Percentiles rank a stretch among this genome's conserved stretches.
These are phyloP conservation scores for Oreonectes daqikongensis DNA, from an alignment of 2,797 vertebrate species.

Conservation along the genomic window DNA sequence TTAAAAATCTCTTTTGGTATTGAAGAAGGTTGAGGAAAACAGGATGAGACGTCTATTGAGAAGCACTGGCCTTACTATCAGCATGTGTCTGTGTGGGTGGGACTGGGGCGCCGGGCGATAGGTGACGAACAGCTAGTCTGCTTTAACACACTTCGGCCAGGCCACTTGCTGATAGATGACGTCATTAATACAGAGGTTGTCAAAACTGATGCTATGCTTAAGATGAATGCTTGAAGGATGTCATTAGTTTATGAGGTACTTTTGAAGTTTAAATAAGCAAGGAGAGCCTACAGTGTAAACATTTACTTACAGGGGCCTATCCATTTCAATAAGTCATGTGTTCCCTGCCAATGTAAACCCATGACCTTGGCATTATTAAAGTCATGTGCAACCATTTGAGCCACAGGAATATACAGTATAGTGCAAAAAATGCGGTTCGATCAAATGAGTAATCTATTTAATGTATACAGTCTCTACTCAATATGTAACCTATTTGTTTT, in stretches of 20 bases:
- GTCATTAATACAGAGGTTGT: neutral
- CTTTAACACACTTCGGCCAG: neutral
- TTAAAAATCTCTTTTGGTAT: constrained; percentile 6
- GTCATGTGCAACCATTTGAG: neutral
- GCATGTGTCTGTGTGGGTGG: constrained; percentile 41
- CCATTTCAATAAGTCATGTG: neutral
- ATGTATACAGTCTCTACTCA: no score
- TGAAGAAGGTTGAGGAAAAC: constrained; percentile 45
- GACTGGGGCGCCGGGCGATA: constrained; percentile 3
- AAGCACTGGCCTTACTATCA: constrained; percentile 45
- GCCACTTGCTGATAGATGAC: neutral
- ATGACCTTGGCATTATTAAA: neutral
- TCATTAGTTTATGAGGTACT: neutral
- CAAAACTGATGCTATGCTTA: neutral
- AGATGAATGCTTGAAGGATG: neutral
- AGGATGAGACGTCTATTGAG: constrained; percentile 48
- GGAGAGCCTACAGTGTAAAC: neutral
- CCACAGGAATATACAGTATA: no score
- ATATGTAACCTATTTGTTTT: no score
- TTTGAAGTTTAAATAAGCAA: neutral
- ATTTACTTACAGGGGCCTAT: neutral
- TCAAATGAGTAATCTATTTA: no score
- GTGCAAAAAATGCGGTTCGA: neutral
- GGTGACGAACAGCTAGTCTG: neutral
- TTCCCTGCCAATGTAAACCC: neutral